Evolutionary conservation across 2,113 vertebrate genomes (phyloP).

Genomic region (Leucopsar rothschildi): DNA sequence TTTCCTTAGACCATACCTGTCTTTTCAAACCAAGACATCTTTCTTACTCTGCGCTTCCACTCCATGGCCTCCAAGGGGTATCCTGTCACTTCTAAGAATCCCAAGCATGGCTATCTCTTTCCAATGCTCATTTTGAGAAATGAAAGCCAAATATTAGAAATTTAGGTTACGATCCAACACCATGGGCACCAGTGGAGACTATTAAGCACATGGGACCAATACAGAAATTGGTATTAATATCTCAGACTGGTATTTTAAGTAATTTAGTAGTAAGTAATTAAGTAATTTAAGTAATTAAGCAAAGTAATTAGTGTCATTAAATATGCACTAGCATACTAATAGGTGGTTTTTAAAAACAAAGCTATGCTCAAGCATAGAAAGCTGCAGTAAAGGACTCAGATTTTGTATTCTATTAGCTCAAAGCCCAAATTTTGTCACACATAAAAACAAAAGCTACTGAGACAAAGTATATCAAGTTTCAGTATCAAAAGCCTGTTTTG

Average conservation of each 20-base stretch:
- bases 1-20: too few species aligned
- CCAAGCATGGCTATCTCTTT: background rate
- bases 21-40: background rate
- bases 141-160: background rate
- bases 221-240: background rate
- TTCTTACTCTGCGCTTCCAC: background rate
- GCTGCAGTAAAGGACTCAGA: background rate
- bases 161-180: background rate
- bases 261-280: background rate
- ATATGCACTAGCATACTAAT: background rate
- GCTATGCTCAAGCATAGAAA: background rate
- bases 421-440: background rate
- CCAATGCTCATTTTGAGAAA: background rate
- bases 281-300: background rate
- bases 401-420: background rate
- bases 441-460: background rate
- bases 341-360: background rate
- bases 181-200: background rate
- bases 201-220: background rate
- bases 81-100: background rate
- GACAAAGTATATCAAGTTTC: background rate
- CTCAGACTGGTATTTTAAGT: slow-evolving; percentile 13
- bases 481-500: background rate
- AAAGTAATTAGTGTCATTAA: slow-evolving; percentile 3
- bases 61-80: background rate